A percentile compares a stretch with the other conserved stretches of the same genome.
phyloP scores from a whole-genome alignment of 2,888 invertebrate species.

The Thera obeliscata region DNA sequence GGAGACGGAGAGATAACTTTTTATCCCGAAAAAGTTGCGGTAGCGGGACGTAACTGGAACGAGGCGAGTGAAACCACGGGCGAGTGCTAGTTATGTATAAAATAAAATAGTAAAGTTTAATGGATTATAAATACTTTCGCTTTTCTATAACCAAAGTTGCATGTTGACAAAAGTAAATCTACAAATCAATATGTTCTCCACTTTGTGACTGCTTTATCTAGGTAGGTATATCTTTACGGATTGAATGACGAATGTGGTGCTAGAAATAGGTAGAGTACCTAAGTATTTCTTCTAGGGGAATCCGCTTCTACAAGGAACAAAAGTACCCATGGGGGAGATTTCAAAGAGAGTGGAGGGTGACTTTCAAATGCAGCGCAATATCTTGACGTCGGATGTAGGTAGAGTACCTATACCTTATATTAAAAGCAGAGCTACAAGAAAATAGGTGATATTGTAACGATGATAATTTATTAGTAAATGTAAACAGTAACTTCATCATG shows the following conservation, averaged over 20 bases:
- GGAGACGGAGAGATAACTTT: too few relatives aligned
- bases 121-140: not conserved
- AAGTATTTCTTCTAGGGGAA: slow-evolving; percentile 6
- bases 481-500: too few relatives aligned
- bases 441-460: too few relatives aligned
- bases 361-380: slow-evolving; percentile 5
- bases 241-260: not conserved
- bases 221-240: too few relatives aligned
- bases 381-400: slow-evolving; percentile 3
- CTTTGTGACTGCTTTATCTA: slow-evolving; percentile 1
- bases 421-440: too few relatives aligned
- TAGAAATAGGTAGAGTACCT: not conserved
- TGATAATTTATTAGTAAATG: too few relatives aligned
- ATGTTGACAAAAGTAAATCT: not conserved
- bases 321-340: slow-evolving; percentile 13
- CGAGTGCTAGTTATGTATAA: too few relatives aligned
- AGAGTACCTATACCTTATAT: not conserved
- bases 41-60: too few relatives aligned
- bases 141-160: not conserved
- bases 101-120: too few relatives aligned
- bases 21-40: too few relatives aligned
- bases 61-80: too few relatives aligned
- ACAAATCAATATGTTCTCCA: slow-evolving; percentile 8
- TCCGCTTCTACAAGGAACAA: slow-evolving; percentile 5
- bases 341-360: slow-evolving; percentile 14